Percentiles rank a stretch among this genome's conserved stretches.
Conservation (phyloP, 92 coral and sea anemone genomes). For the Phymanthus crucifer region DNA sequence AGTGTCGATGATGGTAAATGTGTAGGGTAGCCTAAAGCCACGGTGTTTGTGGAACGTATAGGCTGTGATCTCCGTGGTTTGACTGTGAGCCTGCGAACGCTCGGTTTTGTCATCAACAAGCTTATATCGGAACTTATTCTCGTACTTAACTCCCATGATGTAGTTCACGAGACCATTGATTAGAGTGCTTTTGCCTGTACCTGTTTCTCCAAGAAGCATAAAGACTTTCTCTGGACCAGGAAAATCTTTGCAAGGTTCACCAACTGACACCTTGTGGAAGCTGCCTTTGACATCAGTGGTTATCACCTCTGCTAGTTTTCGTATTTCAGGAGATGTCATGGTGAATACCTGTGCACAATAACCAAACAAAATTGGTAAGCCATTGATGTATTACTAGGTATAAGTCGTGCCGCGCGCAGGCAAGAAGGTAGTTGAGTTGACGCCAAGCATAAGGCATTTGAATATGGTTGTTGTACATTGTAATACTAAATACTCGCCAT, state of each 20-base stretch:
- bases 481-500: no score
- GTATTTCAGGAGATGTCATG: background rate
- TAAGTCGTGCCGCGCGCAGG: no score
- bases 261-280: slow-evolving; percentile 11
- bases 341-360: no score
- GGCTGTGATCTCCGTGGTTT: slow-evolving; percentile 36
- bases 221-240: slow-evolving; percentile 8
- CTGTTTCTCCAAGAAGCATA: slow-evolving; percentile 48
- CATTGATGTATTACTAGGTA: no score
- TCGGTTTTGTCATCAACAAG: background rate
- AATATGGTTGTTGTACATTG: no score
- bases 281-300: background rate
- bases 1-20: slow-evolving; percentile 38
- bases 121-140: slow-evolving; percentile 33
- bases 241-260: background rate
- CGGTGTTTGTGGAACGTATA: slow-evolving; percentile 25
- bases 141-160: slow-evolving; percentile 35
- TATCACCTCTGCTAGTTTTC: background rate
- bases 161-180: slow-evolving; percentile 51
- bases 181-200: slow-evolving; percentile 50
- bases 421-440: no score
- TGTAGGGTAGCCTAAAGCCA: slow-evolving; percentile 21
- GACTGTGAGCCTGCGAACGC: slow-evolving; percentile 38
- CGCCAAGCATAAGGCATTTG: no score
- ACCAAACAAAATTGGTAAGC: no score